These are phyloP conservation scores for Leptodactylus fuscus DNA, from an alignment of 2,113 vertebrate species.

Conservation along the genomic window DNA sequence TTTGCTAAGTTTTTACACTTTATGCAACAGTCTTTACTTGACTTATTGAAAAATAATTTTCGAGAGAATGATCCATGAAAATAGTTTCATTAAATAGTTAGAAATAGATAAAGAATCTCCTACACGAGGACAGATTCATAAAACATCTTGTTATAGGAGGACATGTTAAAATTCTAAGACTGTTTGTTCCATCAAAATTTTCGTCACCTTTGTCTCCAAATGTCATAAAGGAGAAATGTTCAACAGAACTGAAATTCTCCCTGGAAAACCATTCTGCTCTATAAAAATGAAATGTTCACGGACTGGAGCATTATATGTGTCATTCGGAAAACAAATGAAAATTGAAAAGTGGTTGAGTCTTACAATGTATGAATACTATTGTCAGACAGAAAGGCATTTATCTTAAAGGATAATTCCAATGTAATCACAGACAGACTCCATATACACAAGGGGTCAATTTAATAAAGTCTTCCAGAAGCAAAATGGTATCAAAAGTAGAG, in stretches of 20 bases:
- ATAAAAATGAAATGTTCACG: conserved; percentile 57
- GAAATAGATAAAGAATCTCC: neutral
- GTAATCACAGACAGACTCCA: conserved; percentile 31
- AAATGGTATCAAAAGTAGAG: neutral
- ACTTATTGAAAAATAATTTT: conserved; percentile 6
- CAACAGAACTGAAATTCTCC: conserved; percentile 54
- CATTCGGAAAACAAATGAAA: conserved; percentile 58
- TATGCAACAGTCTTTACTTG: neutral
- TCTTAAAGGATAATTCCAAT: conserved; percentile 40
- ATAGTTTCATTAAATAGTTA: conserved; percentile 35
- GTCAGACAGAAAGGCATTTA: conserved; percentile 33
- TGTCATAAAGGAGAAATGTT: conserved; percentile 59
- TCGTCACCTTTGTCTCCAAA: conserved; percentile 50
- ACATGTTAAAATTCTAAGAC: conserved; percentile 48
- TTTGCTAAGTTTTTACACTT: neutral
- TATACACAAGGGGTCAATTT: conserved; percentile 23
- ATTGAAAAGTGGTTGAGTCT: conserved; percentile 49
- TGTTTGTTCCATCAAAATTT: conserved; percentile 52
- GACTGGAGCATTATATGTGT: conserved; percentile 47
- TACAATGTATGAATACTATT: conserved; percentile 48
- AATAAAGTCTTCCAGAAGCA: conserved; percentile 23
- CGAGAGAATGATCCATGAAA: conserved; percentile 30
- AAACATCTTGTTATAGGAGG: conserved; percentile 41
- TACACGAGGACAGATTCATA: neutral
- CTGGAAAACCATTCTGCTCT: conserved; percentile 40